Percentiles rank a stretch among this genome's conserved stretches.
Conservation (phyloP, 2,888 invertebrate genomes). For the Rhyacophila evoluta region DNA sequence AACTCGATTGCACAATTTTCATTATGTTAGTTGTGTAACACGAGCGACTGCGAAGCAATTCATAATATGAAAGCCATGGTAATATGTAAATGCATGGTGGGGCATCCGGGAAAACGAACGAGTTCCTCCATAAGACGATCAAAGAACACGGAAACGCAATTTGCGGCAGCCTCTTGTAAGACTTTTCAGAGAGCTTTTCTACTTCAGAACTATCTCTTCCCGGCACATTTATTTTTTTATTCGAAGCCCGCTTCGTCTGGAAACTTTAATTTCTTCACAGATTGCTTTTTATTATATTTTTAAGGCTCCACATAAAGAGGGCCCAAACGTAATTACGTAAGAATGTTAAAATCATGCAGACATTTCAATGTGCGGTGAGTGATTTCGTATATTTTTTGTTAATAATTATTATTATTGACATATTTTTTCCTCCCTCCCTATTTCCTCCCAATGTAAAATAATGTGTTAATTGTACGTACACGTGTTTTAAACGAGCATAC, state of each 20-base stretch:
- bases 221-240: background rate
- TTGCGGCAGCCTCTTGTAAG: background rate
- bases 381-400: too few species aligned
- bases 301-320: too few species aligned
- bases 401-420: too few species aligned
- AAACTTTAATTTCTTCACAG: background rate
- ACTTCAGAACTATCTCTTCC: background rate
- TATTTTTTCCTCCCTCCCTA: too few species aligned
- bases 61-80: background rate
- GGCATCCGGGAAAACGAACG: background rate
- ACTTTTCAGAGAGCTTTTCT: background rate
- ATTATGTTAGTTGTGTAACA: background rate
- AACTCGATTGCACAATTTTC: too few species aligned
- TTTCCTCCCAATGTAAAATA: too few species aligned
- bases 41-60: background rate
- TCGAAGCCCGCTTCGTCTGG: background rate
- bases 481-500: too few species aligned
- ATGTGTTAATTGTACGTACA: too few species aligned
- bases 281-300: background rate
- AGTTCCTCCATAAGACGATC: constrained; percentile 5
- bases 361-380: too few species aligned
- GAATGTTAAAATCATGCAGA: too few species aligned
- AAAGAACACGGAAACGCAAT: constrained; percentile 24
- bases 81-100: constrained; percentile 4
- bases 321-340: too few species aligned